A percentile compares a stretch with the other conserved stretches of the same genome.
Conservation (phyloP, 2,113 vertebrate genomes). For the Empidonax alnorum region DNA sequence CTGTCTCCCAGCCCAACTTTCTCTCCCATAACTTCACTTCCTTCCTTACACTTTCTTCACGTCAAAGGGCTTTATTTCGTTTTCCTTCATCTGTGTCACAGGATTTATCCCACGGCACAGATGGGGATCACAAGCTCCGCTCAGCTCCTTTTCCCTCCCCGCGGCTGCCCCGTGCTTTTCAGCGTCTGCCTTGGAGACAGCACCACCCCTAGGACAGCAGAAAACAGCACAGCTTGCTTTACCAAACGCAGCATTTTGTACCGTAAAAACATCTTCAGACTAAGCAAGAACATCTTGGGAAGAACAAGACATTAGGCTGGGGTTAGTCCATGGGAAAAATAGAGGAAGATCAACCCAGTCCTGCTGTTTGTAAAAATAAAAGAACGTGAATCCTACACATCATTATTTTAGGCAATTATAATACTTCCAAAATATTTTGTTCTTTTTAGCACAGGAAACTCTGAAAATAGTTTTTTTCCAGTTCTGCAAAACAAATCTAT, state of each 20-base stretch:
- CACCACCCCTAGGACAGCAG: slow-evolving; percentile 66
- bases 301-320: background rate
- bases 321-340: background rate
- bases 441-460: background rate
- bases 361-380: background rate
- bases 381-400: background rate
- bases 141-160: background rate
- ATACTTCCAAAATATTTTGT: background rate
- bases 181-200: slow-evolving; percentile 17
- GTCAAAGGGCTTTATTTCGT: background rate
- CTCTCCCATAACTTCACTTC: background rate
- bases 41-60: background rate
- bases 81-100: background rate
- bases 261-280: background rate
- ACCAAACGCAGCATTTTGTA: background rate
- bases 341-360: background rate
- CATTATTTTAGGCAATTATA: background rate
- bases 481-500: background rate
- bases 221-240: background rate
- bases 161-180: background rate
- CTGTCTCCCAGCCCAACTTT: background rate
- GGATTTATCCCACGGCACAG: background rate
- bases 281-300: background rate
- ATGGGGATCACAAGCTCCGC: background rate
- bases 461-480: background rate